These are phyloP conservation scores for Sitophilus oryzae DNA, from an alignment of 1,140 invertebrate genomes.

Conservation along the genomic window DNA sequence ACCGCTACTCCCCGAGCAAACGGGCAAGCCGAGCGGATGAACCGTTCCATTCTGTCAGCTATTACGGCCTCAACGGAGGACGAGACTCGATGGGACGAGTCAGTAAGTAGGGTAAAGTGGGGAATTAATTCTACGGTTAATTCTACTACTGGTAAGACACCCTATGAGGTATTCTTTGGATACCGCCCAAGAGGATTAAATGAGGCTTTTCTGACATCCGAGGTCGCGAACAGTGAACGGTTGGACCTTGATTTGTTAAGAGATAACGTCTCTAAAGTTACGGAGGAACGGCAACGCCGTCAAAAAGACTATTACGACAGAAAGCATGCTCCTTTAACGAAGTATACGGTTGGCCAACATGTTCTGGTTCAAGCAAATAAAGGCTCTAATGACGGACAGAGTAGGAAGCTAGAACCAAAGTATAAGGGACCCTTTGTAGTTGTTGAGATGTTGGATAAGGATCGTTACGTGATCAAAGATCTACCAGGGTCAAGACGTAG, in stretches of 20 bases:
- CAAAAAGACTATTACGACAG: constrained; percentile 16
- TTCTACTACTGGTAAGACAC: background rate
- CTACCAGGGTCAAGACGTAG: constrained; percentile 26
- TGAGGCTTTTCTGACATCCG: background rate
- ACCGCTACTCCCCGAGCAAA: no score
- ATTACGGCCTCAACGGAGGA: no score
- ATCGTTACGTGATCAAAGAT: constrained; percentile 28
- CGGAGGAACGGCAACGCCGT: background rate
- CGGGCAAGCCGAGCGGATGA: background rate
- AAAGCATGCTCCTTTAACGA: constrained; percentile 1
- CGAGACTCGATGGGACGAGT: no score
- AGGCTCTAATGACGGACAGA: constrained; percentile 18
- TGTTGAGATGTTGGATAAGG: constrained; percentile 24
- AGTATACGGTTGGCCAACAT: constrained; percentile 12
- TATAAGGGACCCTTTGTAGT: constrained; percentile 32
- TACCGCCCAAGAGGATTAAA: background rate
- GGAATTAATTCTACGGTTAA: background rate
- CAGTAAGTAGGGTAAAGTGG: no score
- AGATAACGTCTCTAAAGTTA: constrained; percentile 1
- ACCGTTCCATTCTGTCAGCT: background rate
- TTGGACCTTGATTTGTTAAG: background rate
- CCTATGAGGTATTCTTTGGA: constrained; percentile 4
- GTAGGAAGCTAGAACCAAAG: constrained; percentile 25
- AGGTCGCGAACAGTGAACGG: background rate
- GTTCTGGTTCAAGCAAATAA: constrained; percentile 12